phyloP scores from a whole-genome alignment of 2,797 vertebrate species.

The Pelobates cultripes region DNA sequence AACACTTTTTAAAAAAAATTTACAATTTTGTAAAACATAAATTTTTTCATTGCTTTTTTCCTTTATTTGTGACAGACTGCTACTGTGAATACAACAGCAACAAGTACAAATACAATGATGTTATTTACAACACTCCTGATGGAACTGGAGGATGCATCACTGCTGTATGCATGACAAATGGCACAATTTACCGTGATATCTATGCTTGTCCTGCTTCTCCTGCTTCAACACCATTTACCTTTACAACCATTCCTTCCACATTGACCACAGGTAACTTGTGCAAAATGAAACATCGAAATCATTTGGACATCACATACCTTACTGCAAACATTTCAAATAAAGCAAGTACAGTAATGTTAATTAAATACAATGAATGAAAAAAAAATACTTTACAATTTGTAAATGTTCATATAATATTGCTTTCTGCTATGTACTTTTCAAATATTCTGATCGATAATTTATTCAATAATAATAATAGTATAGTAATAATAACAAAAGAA shows the following conservation, averaged over 20 bases:
- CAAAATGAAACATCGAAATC: background rate
- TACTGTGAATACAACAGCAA: constrained; percentile 73
- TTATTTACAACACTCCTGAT: constrained; percentile 80
- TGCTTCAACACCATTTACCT: constrained; percentile 58
- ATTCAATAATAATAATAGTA: too few relatives aligned
- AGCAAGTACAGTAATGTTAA: too few relatives aligned
- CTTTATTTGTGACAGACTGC: constrained; percentile 72
- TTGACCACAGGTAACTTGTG: constrained; percentile 60
- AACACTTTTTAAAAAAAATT: too few relatives aligned
- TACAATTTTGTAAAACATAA: too few relatives aligned
- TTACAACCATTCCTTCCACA: background rate
- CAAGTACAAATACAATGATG: constrained; percentile 62
- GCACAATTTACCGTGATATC: constrained; percentile 66
- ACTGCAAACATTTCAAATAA: too few relatives aligned
- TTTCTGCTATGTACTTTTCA: too few relatives aligned
- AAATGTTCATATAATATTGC: too few relatives aligned
- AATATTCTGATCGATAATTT: too few relatives aligned
- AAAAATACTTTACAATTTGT: too few relatives aligned
- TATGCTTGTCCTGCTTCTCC: constrained; percentile 65
- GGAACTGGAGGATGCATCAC: constrained; percentile 79
- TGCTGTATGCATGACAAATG: constrained; percentile 74
- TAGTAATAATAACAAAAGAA: too few relatives aligned
- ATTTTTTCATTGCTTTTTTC: background rate
- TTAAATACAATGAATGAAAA: too few relatives aligned
- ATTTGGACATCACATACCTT: too few relatives aligned